These are phyloP conservation scores for Armadillidium nasatum DNA, from an alignment of 1,140 invertebrate species.

Conservation along the genomic window DNA sequence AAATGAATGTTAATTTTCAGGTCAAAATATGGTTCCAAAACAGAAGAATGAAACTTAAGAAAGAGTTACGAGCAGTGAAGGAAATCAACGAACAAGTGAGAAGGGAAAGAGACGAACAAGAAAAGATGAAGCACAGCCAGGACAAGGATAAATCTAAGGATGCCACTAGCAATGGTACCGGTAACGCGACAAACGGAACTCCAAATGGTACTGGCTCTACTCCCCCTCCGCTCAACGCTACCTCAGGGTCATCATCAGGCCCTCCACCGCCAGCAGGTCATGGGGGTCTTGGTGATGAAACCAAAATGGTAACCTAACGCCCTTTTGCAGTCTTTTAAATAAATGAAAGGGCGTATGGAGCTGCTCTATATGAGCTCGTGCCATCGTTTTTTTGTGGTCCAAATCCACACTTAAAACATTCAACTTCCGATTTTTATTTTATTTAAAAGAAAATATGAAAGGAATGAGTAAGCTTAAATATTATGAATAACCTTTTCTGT, in stretches of 20 bases:
- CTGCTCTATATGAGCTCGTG: not conserved
- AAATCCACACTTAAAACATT: constrained; percentile 8
- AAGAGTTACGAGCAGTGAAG: constrained; percentile 84
- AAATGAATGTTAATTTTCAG: constrained; percentile 28
- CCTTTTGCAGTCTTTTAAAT: constrained; percentile 19
- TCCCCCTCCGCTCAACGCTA: constrained; percentile 6
- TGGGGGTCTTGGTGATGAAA: constrained; percentile 35
- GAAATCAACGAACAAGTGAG: constrained; percentile 91
- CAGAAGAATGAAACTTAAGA: constrained; percentile 95
- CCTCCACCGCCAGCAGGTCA: constrained; percentile 34
- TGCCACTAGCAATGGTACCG: constrained; percentile 49
- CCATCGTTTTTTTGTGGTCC: constrained; percentile 1
- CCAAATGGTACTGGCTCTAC: constrained; percentile 46
- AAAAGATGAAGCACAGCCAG: constrained; percentile 82
- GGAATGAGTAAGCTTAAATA: no score
- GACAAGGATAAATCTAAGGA: constrained; percentile 57
- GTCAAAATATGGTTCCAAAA: constrained; percentile 48
- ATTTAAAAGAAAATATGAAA: not conserved
- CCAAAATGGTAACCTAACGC: constrained; percentile 46
- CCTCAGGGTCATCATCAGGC: constrained; percentile 46
- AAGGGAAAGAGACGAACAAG: constrained; percentile 82
- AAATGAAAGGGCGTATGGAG: not conserved
- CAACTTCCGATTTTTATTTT: not conserved
- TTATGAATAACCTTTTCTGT: no score
- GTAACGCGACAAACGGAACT: constrained; percentile 55